These are phyloP conservation scores for Echinometra lucunter DNA, from an alignment of 53 echinoderm and acorn worm genomes.

Conservation along the genomic window DNA sequence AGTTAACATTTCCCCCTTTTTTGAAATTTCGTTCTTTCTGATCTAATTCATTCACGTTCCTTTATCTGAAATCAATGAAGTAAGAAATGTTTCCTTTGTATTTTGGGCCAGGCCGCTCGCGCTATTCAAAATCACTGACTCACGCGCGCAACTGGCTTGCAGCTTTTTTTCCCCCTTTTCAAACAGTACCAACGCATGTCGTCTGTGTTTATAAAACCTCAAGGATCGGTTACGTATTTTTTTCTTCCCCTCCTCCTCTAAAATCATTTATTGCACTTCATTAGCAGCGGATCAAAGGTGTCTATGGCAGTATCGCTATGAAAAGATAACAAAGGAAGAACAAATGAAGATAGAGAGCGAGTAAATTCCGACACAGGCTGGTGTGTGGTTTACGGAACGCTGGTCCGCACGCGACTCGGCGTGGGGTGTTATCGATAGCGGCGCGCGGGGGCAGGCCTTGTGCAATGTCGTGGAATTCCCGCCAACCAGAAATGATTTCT, in stretches of 20 bases:
- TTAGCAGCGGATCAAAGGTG: constrained; percentile 48
- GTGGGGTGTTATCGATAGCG: constrained; percentile 34
- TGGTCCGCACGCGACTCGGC: constrained; percentile 45
- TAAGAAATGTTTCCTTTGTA: constrained; percentile 48
- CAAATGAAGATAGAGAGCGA: constrained; percentile 28
- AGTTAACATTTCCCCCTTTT: neutral
- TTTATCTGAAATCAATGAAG: constrained; percentile 34
- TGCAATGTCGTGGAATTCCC: neutral
- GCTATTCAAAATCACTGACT: constrained; percentile 55
- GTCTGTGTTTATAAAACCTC: constrained; percentile 50
- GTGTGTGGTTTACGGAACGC: constrained; percentile 32
- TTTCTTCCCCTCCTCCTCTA: constrained; percentile 30
- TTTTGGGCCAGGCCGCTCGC: constrained; percentile 10
- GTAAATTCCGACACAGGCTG: constrained; percentile 7
- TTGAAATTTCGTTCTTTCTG: constrained; percentile 7
- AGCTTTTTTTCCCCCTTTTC: neutral
- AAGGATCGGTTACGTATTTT: neutral
- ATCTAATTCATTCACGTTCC: constrained; percentile 39
- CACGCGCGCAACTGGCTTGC: constrained; percentile 4
- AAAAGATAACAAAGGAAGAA: constrained; percentile 48
- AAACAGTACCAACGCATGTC: constrained; percentile 3
- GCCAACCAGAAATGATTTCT: constrained; percentile 38
- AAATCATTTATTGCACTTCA: constrained; percentile 53
- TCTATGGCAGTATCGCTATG: constrained; percentile 58
- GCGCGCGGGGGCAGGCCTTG: neutral